phyloP scores from a whole-genome alignment of 2,113 vertebrate species.

The Pantherophis guttatus region DNA sequence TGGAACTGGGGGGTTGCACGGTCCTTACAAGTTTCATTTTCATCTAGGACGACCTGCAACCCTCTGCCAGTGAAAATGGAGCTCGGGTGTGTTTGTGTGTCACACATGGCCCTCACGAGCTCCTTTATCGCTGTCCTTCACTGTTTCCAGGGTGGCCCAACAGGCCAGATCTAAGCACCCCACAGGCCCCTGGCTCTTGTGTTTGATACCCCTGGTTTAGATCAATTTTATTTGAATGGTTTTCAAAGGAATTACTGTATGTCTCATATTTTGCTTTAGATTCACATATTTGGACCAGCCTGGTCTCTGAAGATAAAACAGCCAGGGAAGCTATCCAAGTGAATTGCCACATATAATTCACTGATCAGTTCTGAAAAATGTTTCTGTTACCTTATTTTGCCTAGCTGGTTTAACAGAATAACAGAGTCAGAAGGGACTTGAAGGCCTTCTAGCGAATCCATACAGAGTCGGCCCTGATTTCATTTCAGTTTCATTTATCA shows the following conservation, averaged over 20 bases:
- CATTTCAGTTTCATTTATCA: not conserved
- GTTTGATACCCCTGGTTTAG: too few relatives aligned
- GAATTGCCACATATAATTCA: conserved; percentile 48
- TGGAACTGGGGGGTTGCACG: too few relatives aligned
- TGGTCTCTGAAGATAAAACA: not conserved
- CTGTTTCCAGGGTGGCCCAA: too few relatives aligned
- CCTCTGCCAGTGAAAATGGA: too few relatives aligned
- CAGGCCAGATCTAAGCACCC: too few relatives aligned
- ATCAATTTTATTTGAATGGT: not conserved
- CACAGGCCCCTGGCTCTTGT: too few relatives aligned
- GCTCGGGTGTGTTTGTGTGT: too few relatives aligned
- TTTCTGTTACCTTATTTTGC: conserved; percentile 29
- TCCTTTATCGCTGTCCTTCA: too few relatives aligned
- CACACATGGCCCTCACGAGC: too few relatives aligned
- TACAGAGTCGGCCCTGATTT: not conserved
- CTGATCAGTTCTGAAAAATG: conserved; percentile 36
- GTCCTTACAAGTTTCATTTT: too few relatives aligned
- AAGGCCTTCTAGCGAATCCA: not conserved
- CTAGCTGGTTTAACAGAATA: conserved; percentile 18
- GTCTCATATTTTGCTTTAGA: conserved; percentile 30
- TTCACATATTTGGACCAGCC: conserved; percentile 32
- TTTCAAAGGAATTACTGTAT: not conserved
- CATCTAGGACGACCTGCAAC: too few relatives aligned
- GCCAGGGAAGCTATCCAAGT: conserved; percentile 37
- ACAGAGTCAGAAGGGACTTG: too few relatives aligned